Evolutionary conservation across 2,113 vertebrate genomes (phyloP).

Genomic region (Calypte anna): DNA sequence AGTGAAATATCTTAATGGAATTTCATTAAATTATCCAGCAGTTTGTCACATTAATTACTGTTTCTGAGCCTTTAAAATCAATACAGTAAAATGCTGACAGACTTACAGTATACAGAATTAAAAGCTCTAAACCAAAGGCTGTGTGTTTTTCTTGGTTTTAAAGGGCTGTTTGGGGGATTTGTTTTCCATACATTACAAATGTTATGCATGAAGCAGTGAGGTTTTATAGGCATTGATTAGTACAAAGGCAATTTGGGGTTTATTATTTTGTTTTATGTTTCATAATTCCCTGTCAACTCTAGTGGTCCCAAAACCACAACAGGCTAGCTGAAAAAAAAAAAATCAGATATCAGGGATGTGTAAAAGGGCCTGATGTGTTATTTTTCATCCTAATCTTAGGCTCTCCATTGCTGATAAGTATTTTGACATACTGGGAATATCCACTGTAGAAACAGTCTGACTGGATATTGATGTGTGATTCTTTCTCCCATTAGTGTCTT

Average conservation of each 20-base stretch:
- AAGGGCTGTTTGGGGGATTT: background rate
- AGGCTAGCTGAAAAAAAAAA: background rate
- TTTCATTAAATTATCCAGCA: background rate
- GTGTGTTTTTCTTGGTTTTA: background rate
- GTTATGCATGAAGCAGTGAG: background rate
- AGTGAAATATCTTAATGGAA: background rate
- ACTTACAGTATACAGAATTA: background rate
- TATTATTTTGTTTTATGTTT: background rate
- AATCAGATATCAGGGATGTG: background rate
- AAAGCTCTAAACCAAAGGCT: background rate
- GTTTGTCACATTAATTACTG: background rate
- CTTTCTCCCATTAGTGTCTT: constrained; percentile 25
- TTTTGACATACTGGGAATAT: background rate
- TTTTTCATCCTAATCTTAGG: background rate
- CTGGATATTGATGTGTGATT: constrained; percentile 41
- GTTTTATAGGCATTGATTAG: background rate
- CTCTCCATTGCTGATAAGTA: background rate
- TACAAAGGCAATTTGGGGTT: background rate
- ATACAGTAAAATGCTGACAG: background rate
- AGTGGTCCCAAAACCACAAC: background rate
- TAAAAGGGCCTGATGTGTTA: background rate
- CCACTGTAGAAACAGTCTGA: constrained; percentile 46
- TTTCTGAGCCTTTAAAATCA: constrained; percentile 17
- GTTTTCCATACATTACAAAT: constrained; percentile 11
- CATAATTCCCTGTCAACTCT: background rate